Evolutionary conservation across 2,113 vertebrate genomes (phyloP).

Genomic region (Nothocercus julius): DNA sequence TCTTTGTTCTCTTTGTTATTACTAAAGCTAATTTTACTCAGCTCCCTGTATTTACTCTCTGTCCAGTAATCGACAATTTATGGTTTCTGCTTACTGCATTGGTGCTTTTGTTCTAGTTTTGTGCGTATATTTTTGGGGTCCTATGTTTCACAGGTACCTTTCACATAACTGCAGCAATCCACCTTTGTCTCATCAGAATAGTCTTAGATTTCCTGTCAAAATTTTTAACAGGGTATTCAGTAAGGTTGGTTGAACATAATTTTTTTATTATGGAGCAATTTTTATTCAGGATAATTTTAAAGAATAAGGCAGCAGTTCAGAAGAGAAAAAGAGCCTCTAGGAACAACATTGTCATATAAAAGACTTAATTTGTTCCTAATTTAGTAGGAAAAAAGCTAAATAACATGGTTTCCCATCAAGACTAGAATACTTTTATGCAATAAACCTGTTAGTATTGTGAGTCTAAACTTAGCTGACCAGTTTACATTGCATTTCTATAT

Average conservation of each 20-base stretch:
- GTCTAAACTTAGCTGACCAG: neutral
- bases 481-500: neutral
- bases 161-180: neutral
- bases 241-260: neutral
- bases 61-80: neutral
- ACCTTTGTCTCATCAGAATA: neutral
- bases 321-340: neutral
- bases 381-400: neutral
- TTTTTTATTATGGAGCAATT: neutral
- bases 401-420: neutral
- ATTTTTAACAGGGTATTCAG: neutral
- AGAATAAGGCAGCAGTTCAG: neutral
- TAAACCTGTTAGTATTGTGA: neutral
- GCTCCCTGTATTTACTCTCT: neutral
- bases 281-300: neutral
- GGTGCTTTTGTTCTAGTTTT: neutral
- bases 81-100: neutral
- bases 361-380: neutral
- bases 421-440: neutral
- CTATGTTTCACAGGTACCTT: neutral
- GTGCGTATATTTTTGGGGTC: neutral
- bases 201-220: neutral
- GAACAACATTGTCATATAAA: neutral
- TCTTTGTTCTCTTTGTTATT: neutral
- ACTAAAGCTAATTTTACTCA: neutral